Conservation (phyloP, 2,888 invertebrate genomes). For the Arrhopalites spinosus region DNA sequence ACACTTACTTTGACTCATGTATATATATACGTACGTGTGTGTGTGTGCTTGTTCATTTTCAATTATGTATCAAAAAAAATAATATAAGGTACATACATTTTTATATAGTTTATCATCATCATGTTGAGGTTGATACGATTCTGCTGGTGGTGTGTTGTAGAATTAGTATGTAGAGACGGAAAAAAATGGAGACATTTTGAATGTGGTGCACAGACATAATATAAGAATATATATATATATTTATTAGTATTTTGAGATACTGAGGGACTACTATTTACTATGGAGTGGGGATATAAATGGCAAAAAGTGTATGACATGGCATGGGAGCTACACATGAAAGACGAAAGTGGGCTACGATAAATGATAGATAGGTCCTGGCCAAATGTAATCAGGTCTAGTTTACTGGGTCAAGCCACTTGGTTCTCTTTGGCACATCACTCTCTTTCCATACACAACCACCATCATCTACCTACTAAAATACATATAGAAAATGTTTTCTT, state of each 20-base stretch:
- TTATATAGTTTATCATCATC: background rate
- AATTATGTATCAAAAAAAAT: constrained; percentile 22
- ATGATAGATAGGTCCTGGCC: constrained; percentile 37
- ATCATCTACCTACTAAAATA: too few species aligned
- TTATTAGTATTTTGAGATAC: background rate
- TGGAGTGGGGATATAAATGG: constrained; percentile 10
- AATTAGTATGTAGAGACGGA: background rate
- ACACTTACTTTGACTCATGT: constrained; percentile 40
- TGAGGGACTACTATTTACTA: background rate
- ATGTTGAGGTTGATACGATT: background rate
- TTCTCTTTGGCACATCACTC: constrained; percentile 13
- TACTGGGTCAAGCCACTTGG: constrained; percentile 48
- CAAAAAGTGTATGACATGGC: background rate
- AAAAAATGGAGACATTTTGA: constrained; percentile 6
- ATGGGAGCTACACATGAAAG: constrained; percentile 13
- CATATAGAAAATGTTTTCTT: too few species aligned
- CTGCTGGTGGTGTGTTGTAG: background rate
- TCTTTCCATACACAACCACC: background rate
- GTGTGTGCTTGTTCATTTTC: constrained; percentile 15
- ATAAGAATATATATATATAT: background rate
- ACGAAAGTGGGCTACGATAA: constrained; percentile 39
- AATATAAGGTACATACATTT: background rate
- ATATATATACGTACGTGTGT: background rate
- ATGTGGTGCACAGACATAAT: background rate
- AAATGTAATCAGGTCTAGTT: constrained; percentile 55